Evolutionary conservation across 2,113 vertebrate genomes (phyloP).

Genomic region (Capreolus pygargus): DNA sequence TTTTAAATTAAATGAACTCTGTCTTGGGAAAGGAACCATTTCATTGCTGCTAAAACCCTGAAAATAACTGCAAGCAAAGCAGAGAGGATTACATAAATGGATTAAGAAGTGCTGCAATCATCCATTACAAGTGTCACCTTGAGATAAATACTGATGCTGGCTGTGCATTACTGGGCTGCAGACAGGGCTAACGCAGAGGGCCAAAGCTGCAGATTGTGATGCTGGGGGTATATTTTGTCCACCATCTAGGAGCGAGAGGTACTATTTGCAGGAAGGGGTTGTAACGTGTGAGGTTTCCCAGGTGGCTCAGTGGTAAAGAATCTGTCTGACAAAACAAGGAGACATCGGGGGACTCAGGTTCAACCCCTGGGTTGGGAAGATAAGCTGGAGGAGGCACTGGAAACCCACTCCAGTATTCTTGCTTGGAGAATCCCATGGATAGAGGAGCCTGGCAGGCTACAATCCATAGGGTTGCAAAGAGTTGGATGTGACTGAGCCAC

Average conservation of each 20-base stretch:
- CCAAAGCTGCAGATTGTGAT: background rate
- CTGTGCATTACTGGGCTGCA: background rate
- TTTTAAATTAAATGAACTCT: constrained; percentile 67
- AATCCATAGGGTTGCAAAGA: background rate
- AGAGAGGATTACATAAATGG: constrained; percentile 67
- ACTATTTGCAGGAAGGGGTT: background rate
- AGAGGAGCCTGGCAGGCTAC: background rate
- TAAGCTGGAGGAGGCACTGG: background rate
- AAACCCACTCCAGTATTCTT: background rate
- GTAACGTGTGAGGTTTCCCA: background rate
- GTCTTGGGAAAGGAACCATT: constrained; percentile 60
- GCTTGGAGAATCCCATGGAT: background rate
- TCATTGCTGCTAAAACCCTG: constrained; percentile 59
- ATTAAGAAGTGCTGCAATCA: constrained; percentile 54
- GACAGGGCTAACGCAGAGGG: background rate
- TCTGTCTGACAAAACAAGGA: background rate
- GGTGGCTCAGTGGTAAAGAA: background rate
- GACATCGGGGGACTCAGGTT: background rate
- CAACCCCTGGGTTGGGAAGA: background rate
- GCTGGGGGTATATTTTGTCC: background rate
- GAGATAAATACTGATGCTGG: constrained; percentile 33
- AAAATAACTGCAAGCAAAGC: constrained; percentile 68
- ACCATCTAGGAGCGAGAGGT: background rate
- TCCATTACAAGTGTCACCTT: constrained; percentile 52
- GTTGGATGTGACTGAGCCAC: background rate